Evolutionary conservation across 92 coral and sea anemone species (phyloP).

Genomic region (Meandrina meandrites): DNA sequence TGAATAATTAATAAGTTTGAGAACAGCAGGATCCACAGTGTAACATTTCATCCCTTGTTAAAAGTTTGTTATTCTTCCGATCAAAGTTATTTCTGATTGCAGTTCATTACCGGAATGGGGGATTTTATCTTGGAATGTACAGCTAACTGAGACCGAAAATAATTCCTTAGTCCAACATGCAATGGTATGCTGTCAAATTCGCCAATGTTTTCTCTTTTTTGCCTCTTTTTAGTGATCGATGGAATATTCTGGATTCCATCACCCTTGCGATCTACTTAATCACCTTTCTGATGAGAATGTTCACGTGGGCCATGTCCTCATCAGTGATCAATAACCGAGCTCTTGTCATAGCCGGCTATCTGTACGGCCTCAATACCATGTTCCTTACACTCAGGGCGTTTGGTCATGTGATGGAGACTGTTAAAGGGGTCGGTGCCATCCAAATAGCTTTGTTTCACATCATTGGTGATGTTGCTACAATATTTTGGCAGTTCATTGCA

Average conservation of each 20-base stretch:
- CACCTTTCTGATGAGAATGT: conserved; percentile 39
- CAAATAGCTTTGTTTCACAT: conserved; percentile 71
- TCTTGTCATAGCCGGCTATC: conserved; percentile 52
- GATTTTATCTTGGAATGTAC: too few relatives aligned
- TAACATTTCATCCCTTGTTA: too few relatives aligned
- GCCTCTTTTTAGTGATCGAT: conserved; percentile 49
- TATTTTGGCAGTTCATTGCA: conserved; percentile 68
- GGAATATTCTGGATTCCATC: conserved; percentile 64
- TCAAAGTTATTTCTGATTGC: too few relatives aligned
- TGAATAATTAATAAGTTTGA: too few relatives aligned
- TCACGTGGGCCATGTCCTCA: conserved; percentile 31
- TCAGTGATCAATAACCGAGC: conserved; percentile 45
- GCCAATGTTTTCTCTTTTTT: background rate
- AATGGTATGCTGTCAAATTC: background rate
- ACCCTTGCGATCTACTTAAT: conserved; percentile 49
- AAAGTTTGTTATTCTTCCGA: too few relatives aligned
- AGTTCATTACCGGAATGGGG: too few relatives aligned
- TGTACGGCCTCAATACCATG: conserved; percentile 72
- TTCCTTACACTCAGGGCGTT: conserved; percentile 67
- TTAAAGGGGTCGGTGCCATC: conserved; percentile 43
- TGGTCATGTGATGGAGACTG: conserved; percentile 69
- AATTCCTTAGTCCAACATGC: background rate
- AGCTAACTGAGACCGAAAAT: too few relatives aligned
- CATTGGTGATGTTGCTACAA: conserved; percentile 35
- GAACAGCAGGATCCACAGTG: too few relatives aligned